These are phyloP conservation scores for Cisticola juncidis DNA, from an alignment of 2,113 vertebrate species.

Conservation along the genomic window DNA sequence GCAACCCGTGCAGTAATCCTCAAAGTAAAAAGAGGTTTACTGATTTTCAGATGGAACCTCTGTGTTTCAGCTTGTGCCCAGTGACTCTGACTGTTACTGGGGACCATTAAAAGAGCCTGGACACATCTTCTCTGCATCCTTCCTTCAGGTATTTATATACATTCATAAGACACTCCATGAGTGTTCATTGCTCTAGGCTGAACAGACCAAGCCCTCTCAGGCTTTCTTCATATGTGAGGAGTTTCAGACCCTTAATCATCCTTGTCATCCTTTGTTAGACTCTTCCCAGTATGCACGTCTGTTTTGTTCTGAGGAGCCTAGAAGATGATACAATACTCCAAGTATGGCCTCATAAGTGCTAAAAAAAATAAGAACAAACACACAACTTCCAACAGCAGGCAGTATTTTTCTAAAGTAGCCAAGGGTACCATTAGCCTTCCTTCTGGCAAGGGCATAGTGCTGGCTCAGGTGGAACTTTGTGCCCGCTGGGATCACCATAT, in stretches of 20 bases:
- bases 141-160: background rate
- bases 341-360: background rate
- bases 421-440: background rate
- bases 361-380: background rate
- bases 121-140: background rate
- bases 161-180: background rate
- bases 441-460: background rate
- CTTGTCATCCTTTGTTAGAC: background rate
- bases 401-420: background rate
- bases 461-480: background rate
- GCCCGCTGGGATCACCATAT: background rate
- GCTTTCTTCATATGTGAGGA: background rate
- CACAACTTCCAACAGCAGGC: background rate
- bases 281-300: too few species aligned
- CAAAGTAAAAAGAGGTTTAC: background rate
- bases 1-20: background rate
- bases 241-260: background rate
- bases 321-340: background rate
- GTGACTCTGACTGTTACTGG: background rate
- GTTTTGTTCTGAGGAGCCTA: background rate
- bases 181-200: background rate
- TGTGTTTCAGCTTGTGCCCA: background rate
- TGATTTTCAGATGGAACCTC: background rate
- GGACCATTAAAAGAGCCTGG: background rate
- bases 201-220: background rate